A percentile compares a stretch with the other conserved stretches of the same genome.
phyloP scores from a whole-genome alignment of 2,888 invertebrate species.

The Cabera pusaria region DNA sequence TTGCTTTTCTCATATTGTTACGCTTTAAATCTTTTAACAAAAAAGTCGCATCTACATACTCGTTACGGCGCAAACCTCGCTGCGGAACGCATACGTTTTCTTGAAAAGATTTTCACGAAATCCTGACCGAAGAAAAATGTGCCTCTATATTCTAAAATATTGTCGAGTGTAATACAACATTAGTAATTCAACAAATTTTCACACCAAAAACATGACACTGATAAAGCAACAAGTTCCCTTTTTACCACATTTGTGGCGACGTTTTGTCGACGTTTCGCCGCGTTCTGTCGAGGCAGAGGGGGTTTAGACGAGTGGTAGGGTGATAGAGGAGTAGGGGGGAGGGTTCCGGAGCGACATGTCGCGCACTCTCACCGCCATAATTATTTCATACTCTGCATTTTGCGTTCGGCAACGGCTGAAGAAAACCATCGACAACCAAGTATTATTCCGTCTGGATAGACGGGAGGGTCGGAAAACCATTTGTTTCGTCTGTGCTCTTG shows the following conservation, averaged over 20 bases:
- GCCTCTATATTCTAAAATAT: slow-evolving; percentile 34
- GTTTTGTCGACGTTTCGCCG: slow-evolving; percentile 54
- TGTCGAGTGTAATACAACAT: slow-evolving; percentile 37
- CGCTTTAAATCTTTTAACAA: no score
- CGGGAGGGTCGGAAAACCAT: slow-evolving; percentile 42
- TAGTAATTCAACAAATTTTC: slow-evolving; percentile 53
- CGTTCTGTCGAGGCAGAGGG: slow-evolving; percentile 35
- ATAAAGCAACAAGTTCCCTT: slow-evolving; percentile 78
- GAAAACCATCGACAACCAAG: slow-evolving; percentile 63
- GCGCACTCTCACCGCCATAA: slow-evolving; percentile 66
- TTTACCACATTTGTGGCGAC: slow-evolving; percentile 67
- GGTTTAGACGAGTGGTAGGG: slow-evolving; percentile 34
- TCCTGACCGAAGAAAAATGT: slow-evolving; percentile 18
- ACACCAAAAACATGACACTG: slow-evolving; percentile 61
- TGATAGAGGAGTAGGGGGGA: slow-evolving; percentile 28
- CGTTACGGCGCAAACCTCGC: no score
- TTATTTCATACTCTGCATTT: slow-evolving; percentile 78
- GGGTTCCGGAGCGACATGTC: slow-evolving; percentile 43
- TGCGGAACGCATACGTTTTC: background rate
- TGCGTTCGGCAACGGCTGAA: slow-evolving; percentile 50
- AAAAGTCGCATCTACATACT: no score
- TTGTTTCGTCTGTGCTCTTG: slow-evolving; percentile 40
- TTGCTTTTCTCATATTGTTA: slow-evolving; percentile 5
- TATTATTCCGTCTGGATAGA: slow-evolving; percentile 65
- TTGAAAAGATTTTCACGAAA: slow-evolving; percentile 19